These are phyloP conservation scores for Mormyrus hasselquistii DNA, from an alignment of 2,797 vertebrate species.

Conservation along the genomic window DNA sequence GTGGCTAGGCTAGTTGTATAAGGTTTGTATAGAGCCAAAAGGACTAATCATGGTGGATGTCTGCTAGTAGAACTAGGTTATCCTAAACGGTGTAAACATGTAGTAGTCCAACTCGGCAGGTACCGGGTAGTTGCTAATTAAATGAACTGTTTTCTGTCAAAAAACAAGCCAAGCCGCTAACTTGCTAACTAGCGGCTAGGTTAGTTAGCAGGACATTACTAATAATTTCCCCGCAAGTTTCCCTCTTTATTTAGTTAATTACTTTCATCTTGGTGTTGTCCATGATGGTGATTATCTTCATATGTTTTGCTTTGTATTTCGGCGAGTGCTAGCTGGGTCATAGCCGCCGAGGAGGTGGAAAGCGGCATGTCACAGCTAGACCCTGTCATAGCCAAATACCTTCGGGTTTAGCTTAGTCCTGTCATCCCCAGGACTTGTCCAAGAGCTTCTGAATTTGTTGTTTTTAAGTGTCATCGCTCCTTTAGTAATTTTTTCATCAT, in stretches of 20 bases:
- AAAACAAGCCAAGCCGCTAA: neutral
- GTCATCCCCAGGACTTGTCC: neutral
- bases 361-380: neutral
- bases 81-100: neutral
- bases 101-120: neutral
- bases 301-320: neutral
- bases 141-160: neutral
- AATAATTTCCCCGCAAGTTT: neutral
- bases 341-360: neutral
- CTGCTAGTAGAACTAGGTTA: neutral
- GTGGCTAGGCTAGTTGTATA: constrained; percentile 7
- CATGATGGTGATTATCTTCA: neutral
- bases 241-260: neutral
- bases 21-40: neutral
- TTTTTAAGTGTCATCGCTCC: neutral
- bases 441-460: neutral
- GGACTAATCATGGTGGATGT: neutral
- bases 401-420: neutral
- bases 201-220: neutral
- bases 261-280: neutral
- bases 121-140: neutral
- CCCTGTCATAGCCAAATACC: neutral
- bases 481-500: neutral
- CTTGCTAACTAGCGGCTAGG: constrained; percentile 3
- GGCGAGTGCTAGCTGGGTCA: neutral